Evolutionary conservation across 1,140 invertebrate species (phyloP).

Genomic region (Hypothenemus hampei): DNA sequence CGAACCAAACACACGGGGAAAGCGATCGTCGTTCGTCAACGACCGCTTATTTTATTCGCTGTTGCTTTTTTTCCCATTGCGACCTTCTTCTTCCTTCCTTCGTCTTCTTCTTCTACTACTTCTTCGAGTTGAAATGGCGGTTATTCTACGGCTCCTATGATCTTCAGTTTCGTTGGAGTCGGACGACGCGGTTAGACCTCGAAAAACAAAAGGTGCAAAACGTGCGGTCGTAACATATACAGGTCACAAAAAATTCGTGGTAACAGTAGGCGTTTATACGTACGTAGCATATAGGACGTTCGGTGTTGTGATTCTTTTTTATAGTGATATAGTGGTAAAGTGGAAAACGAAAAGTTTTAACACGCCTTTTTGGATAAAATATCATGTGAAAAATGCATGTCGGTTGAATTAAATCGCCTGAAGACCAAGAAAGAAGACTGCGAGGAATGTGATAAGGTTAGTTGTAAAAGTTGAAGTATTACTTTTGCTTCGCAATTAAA

Average conservation of each 20-base stretch:
- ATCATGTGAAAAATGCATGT: slow-evolving; percentile 14
- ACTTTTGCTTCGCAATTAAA: no score
- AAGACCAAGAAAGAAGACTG: slow-evolving; percentile 6
- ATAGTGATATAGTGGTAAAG: slow-evolving; percentile 14
- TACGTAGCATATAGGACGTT: slow-evolving; percentile 6
- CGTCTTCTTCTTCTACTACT: slow-evolving; percentile 6
- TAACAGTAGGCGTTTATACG: slow-evolving; percentile 17
- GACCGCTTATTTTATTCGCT: slow-evolving; percentile 4
- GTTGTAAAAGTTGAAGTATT: no score
- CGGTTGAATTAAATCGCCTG: background rate
- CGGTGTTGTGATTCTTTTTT: no score
- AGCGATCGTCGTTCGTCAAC: no score
- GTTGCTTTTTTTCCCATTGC: slow-evolving; percentile 4
- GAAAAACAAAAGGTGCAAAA: slow-evolving; percentile 22
- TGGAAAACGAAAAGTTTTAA: no score
- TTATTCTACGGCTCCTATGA: slow-evolving; percentile 9
- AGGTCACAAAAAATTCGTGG: no score
- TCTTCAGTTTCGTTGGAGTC: slow-evolving; percentile 12
- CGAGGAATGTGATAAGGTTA: slow-evolving; percentile 26
- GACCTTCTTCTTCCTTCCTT: slow-evolving; percentile 10
- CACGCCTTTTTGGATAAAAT: no score
- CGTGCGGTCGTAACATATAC: no score
- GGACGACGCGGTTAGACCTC: slow-evolving; percentile 1
- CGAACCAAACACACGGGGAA: slow-evolving; percentile 17
- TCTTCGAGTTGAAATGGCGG: slow-evolving; percentile 7